Evolutionary conservation across 2,888 invertebrate genomes (phyloP).

Genomic region (Eurytoma californica): DNA sequence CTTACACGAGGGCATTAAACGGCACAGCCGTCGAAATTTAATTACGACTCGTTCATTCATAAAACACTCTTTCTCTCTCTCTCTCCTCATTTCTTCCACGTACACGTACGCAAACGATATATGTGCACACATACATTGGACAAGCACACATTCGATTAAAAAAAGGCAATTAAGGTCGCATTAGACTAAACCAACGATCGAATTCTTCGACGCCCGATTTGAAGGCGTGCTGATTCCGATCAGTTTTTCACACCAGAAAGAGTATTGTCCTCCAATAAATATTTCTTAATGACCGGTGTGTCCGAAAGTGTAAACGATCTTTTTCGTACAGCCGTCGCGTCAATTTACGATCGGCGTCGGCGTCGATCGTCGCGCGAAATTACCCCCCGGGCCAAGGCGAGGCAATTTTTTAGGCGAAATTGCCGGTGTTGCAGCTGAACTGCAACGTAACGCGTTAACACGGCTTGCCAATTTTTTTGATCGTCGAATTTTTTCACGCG

Average conservation of each 20-base stretch:
- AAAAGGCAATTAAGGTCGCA: background rate
- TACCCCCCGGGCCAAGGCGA: slow-evolving; percentile 10
- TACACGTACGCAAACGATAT: background rate
- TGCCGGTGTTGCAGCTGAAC: background rate
- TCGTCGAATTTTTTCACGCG: background rate
- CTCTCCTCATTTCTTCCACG: background rate
- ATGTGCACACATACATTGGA: background rate
- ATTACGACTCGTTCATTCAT: background rate
- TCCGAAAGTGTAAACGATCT: slow-evolving; percentile 61
- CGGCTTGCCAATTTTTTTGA: background rate
- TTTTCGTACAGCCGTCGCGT: slow-evolving; percentile 55
- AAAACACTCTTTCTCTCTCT: background rate
- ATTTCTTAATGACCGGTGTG: slow-evolving; percentile 60
- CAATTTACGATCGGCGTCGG: slow-evolving; percentile 11
- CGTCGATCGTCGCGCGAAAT: background rate
- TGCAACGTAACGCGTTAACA: background rate
- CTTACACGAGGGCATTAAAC: background rate
- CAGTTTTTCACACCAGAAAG: slow-evolving; percentile 31
- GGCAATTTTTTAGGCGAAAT: slow-evolving; percentile 23
- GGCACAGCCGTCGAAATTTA: slow-evolving; percentile 1
- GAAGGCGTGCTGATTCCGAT: too few relatives aligned
- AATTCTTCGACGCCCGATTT: background rate
- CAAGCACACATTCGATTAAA: background rate
- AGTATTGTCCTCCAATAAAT: slow-evolving; percentile 60
- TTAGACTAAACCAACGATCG: slow-evolving; percentile 14